Base-by-base conservation (phyloP, 92 coral and sea anemone species). In the Blastomussa wellsi region DNA sequence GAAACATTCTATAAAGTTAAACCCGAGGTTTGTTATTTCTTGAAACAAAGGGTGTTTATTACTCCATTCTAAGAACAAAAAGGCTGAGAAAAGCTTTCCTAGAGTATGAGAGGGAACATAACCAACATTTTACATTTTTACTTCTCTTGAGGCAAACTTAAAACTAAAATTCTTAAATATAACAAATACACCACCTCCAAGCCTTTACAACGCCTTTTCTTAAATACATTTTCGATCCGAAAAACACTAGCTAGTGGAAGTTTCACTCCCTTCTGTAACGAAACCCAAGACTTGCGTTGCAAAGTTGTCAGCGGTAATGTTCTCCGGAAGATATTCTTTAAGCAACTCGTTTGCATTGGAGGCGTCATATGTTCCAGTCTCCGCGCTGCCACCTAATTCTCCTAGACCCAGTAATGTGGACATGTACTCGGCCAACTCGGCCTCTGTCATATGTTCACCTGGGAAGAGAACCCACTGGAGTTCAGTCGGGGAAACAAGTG, bases 391-490 rank as follows among this genome's bases (percentile, higher is more conserved):
- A 37, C 98, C 99, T 41, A 97, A 89, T 44, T 95, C 99, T 72
- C 94, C 96, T 24, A 91, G 73, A 51, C 98, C 99, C 90, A 97
- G 88, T 74, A 97, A 93, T 14, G 98, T 95, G 28, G 99, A 89
- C 95, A 94, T 89, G 87, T 85, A 90, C 86, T 97, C 99, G 60
- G 99, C 98, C 66, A 97, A 79, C 67, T 96, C 99, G 24, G 79
- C 95, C 80, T 96, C 98, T 10, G 97, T 94, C 98, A 96, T 92
- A 74, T 96, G 99, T 69, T 96, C 98, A 47, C 99, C 99, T 96
- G 79, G 48, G 79, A 67, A 87, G 65, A 74, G 74, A 36, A 24
- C 24, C 28, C 29, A 8, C 68, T 2, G 3, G 64, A 55, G 64
- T 55, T 55, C 4, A 55, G 22, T n/a, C n/a, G n/a, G n/a, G n/a